A percentile compares a stretch with the other conserved stretches of the same genome.
phyloP scores from a whole-genome alignment of 2,797 vertebrate genomes.

The Argentina silus region DNA sequence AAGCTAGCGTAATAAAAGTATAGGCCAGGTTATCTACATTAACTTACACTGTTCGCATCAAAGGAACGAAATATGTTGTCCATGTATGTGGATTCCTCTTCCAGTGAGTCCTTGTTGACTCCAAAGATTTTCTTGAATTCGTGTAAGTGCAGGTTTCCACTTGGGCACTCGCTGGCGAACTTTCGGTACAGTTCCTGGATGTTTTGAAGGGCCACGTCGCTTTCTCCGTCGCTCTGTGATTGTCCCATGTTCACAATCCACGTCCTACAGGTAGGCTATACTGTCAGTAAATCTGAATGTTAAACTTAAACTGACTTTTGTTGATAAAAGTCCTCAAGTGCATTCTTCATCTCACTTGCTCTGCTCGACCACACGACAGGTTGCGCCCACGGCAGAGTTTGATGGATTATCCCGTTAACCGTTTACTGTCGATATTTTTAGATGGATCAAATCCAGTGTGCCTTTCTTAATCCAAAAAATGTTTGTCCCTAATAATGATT shows the following conservation, averaged over 20 bases:
- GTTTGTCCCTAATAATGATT: neutral
- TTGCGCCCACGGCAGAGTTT: neutral
- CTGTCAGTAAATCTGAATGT: neutral
- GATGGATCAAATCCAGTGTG: neutral
- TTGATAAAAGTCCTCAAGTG: neutral
- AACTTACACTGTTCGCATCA: constrained; percentile 68
- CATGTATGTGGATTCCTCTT: constrained; percentile 68
- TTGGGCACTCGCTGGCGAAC: constrained; percentile 74
- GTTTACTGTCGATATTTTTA: neutral
- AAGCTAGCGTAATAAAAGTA: neutral
- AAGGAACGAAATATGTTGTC: constrained; percentile 73
- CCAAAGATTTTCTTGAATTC: constrained; percentile 79
- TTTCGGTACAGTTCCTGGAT: constrained; percentile 76
- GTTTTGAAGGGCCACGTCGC: constrained; percentile 66
- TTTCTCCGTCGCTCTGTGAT: constrained; percentile 23
- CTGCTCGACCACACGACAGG: neutral
- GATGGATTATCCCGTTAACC: neutral
- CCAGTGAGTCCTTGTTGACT: constrained; percentile 49
- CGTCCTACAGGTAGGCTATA: neutral
- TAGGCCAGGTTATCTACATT: neutral
- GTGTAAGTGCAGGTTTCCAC: constrained; percentile 71
- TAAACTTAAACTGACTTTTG: neutral
- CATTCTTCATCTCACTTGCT: neutral
- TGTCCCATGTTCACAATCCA: constrained; percentile 66
- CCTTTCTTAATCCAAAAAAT: neutral